A percentile compares a stretch with the other conserved stretches of the same genome.
phyloP scores from a whole-genome alignment of 2,888 invertebrate species.

The Torymus tubicola region DNA sequence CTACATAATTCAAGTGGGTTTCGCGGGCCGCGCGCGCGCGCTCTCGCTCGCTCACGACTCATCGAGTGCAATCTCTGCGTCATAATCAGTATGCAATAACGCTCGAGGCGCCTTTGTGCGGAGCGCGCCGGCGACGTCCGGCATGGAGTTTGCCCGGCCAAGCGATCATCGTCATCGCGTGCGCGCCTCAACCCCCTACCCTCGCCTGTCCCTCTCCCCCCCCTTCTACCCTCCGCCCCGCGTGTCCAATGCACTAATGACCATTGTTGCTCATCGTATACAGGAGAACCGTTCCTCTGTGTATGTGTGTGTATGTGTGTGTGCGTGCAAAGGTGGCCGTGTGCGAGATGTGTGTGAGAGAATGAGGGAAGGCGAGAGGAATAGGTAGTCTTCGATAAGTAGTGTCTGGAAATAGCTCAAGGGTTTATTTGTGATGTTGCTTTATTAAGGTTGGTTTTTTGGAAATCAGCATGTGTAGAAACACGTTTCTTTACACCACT shows the following conservation, averaged over 20 bases:
- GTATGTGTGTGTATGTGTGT: no score
- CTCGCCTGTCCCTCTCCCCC: not conserved
- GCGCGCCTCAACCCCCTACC: not conserved
- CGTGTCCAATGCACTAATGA: conserved; percentile 71
- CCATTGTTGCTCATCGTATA: conserved; percentile 70
- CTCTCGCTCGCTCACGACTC: conserved; percentile 29
- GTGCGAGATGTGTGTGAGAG: no score
- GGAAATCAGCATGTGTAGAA: no score
- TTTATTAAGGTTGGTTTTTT: no score
- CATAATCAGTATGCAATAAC: conserved; percentile 53
- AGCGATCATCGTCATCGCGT: conserved; percentile 60
- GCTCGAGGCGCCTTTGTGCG: conserved; percentile 62
- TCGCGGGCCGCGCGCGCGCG: not conserved
- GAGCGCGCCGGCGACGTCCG: conserved; percentile 42
- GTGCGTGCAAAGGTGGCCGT: no score
- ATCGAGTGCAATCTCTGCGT: conserved; percentile 45
- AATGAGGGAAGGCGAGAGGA: no score
- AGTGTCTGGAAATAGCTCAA: no score
- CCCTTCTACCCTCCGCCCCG: conserved; percentile 23
- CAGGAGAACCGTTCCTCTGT: no score
- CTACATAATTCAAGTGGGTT: no score
- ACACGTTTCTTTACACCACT: no score
- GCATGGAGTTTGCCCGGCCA: conserved; percentile 64
- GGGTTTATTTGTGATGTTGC: no score
- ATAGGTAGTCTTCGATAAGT: no score